Conservation (phyloP, 2,113 vertebrate genomes). For the Cardinalis cardinalis region DNA sequence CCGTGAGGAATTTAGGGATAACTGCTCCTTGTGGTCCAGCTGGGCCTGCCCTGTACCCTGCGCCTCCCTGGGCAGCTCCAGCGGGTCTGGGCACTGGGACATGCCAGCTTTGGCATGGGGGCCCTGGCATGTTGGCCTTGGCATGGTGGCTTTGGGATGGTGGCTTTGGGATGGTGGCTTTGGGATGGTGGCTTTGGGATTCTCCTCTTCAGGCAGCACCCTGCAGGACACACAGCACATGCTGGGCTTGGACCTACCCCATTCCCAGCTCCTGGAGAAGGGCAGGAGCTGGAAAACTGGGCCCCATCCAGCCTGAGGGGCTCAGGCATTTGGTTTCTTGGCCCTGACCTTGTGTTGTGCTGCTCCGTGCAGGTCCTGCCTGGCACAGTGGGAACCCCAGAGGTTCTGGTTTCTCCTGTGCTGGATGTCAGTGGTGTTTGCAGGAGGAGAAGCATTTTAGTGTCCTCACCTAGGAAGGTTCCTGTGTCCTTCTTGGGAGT, state of each 20-base stretch:
- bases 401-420: rapidly evolving
- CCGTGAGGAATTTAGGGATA: not conserved
- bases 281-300: not conserved
- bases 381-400: not conserved
- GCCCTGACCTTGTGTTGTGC: not conserved
- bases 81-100: rapidly evolving
- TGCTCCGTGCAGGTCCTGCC: not conserved
- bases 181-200: not conserved
- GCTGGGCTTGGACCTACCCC: not conserved
- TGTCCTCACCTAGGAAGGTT: rapidly evolving
- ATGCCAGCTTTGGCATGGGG: not conserved
- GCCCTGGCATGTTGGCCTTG: not conserved
- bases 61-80: not conserved
- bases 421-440: not conserved
- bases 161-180: no score
- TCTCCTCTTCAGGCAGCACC: not conserved
- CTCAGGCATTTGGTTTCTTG: not conserved
- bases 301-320: not conserved
- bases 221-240: rapidly evolving
- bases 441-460: not conserved
- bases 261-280: not conserved
- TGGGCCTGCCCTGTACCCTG: rapidly evolving
- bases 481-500: rapidly evolving
- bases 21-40: not conserved
- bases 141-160: not conserved